These are phyloP conservation scores for Parasteatoda lunata DNA, from an alignment of 2,888 invertebrate genomes.

Conservation along the genomic window DNA sequence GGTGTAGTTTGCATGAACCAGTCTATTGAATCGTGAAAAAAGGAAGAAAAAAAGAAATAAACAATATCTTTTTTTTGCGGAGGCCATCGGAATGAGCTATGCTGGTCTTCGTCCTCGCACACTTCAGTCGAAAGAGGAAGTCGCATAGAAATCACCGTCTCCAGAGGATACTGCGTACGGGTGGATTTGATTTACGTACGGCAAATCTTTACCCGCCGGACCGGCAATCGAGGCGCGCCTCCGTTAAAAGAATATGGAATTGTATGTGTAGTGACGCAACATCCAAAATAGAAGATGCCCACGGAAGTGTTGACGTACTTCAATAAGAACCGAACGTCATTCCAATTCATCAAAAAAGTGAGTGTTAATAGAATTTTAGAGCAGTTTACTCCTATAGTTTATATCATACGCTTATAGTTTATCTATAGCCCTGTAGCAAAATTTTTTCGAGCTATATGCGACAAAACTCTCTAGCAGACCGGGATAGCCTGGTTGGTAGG, in stretches of 20 bases:
- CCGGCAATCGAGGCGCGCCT: background rate
- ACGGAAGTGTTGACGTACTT: constrained; percentile 43
- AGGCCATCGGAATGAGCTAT: background rate
- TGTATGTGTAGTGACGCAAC: background rate
- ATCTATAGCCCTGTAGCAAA: too few relatives aligned
- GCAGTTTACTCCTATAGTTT: too few relatives aligned
- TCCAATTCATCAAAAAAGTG: constrained; percentile 37
- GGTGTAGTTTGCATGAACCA: constrained; percentile 41
- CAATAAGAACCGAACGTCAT: constrained; percentile 18
- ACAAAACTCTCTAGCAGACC: too few relatives aligned
- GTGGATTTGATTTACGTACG: background rate
- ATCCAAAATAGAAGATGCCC: constrained; percentile 14
- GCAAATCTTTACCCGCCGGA: background rate
- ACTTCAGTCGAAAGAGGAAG: constrained; percentile 26
- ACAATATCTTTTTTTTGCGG: background rate
- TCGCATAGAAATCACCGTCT: background rate
- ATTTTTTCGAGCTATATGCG: too few relatives aligned
- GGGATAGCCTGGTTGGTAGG: too few relatives aligned
- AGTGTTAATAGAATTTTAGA: constrained; percentile 1
- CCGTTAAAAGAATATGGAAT: background rate
- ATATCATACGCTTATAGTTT: too few relatives aligned
- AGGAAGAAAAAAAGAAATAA: background rate
- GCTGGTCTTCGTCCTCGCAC: constrained; percentile 16
- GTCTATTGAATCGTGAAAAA: background rate
- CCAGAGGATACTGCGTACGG: background rate